A percentile compares a stretch with the other conserved stretches of the same genome.
Conservation (phyloP, 92 coral and sea anemone species). For the Epizoanthus fatuus region DNA sequence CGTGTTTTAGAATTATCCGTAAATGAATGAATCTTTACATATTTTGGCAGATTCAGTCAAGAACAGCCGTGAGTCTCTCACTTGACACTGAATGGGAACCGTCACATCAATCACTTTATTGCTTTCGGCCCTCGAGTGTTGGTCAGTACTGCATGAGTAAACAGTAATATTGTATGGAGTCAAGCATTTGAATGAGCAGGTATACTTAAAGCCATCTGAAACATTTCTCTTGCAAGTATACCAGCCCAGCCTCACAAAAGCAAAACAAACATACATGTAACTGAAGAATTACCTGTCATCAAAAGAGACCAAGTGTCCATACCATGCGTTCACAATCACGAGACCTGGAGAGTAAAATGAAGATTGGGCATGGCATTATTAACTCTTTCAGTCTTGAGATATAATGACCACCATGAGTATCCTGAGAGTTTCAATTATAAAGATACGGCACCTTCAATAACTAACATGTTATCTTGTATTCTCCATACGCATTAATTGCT, state of each 20-base stretch:
- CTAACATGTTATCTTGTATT: too few species aligned
- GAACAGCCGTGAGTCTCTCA: slow-evolving; percentile 92
- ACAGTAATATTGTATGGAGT: background rate
- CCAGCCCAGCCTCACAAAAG: background rate
- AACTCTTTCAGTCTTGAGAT: background rate
- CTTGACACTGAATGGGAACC: slow-evolving; percentile 95
- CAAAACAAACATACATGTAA: background rate
- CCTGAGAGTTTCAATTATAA: too few species aligned
- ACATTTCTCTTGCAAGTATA: too few species aligned
- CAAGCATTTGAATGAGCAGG: background rate
- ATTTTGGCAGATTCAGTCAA: slow-evolving; percentile 95
- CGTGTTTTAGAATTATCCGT: background rate
- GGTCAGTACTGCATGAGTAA: slow-evolving; percentile 47
- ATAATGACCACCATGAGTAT: background rate
- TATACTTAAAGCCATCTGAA: background rate
- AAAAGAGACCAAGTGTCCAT: slow-evolving; percentile 92
- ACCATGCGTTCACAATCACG: slow-evolving; percentile 90
- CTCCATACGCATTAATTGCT: too few species aligned
- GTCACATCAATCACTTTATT: slow-evolving; percentile 92
- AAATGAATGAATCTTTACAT: background rate
- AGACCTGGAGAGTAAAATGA: slow-evolving; percentile 63
- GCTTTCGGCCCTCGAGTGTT: slow-evolving; percentile 40
- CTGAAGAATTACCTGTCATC: slow-evolving; percentile 53
- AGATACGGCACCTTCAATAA: too few species aligned
- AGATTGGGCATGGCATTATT: background rate